Base-by-base conservation (phyloP, 2,113 vertebrate genomes). In the Etheostoma spectabile region DNA sequence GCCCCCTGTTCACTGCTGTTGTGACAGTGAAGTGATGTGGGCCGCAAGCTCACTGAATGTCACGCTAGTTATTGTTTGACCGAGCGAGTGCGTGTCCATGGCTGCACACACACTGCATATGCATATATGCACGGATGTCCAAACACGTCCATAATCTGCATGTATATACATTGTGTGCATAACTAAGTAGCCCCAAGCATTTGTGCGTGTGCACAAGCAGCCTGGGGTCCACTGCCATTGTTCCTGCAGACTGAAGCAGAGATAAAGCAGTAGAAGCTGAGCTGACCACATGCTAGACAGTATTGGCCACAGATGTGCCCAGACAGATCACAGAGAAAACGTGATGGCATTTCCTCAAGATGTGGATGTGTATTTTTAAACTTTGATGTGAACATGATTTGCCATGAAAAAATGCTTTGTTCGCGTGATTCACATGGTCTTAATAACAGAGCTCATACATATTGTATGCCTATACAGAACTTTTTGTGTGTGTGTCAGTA, bases 231-330 rank as follows among this genome's bases (percentile, higher is more conserved):
- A 21, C 38, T 72, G 57, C 73, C 59, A 88, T 88, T 85, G 84
- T 82, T 89, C 70, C 66, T 63, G 73, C 64, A 73, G 86, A 91
- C 77, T 66, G 82, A 63, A 76, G 80, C 79, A 55, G 68, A 91
- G 89, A 90, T 91, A 92, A 90, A 91, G 74, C 74, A 72, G 82
- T 62, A 84, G 85, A 90, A 88, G 85, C 74, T 87, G 93, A 90
- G 93, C 92, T 97, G 96, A 95, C 95, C 96, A 95, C 96, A 95
- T 95, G 96, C 95, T 86, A 84, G 93, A 93, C 90, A 90, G 94
- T 95, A 96, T 97, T 96, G 93, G 95, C 93, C 95, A 96, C 97
- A 97, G 97, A 97, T 97, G 97, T 95, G 95, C 91, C 91, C 83
- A 87, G 82, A 83, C 89, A 92, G 90, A 94, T 95, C 92, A 95